A percentile compares a stretch with the other conserved stretches of the same genome.
phyloP scores from a whole-genome alignment of 2,113 vertebrate genomes.

The Oreocharis arfaki region DNA sequence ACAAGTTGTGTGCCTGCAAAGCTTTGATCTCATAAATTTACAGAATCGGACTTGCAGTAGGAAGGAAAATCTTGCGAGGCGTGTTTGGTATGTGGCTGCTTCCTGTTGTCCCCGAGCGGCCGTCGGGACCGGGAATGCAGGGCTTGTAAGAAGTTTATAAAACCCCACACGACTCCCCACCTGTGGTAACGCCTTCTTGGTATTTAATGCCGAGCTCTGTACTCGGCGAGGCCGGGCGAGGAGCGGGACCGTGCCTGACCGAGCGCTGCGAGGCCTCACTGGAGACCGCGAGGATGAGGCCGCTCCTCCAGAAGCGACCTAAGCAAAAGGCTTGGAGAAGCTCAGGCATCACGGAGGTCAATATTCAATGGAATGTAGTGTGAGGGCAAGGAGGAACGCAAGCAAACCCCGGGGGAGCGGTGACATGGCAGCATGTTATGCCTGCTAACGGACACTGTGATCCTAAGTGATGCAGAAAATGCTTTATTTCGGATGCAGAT shows the following conservation, averaged over 20 bases:
- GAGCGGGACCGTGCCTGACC: rapidly evolving
- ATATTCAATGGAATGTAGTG: rapidly evolving
- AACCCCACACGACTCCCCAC: rapidly evolving
- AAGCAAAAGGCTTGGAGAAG: rapidly evolving
- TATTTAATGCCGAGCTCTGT: rapidly evolving
- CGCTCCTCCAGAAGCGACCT: rapidly evolving
- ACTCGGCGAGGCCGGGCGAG: rapidly evolving
- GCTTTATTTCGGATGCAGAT: rapidly evolving
- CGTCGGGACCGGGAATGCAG: rapidly evolving
- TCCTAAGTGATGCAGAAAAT: rapidly evolving
- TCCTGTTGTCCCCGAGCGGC: neutral
- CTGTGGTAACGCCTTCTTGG: rapidly evolving
- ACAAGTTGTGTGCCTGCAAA: neutral
- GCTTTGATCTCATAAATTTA: neutral
- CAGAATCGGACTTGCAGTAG: neutral
- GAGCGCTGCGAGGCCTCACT: rapidly evolving
- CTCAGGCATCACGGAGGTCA: rapidly evolving
- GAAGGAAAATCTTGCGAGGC: neutral
- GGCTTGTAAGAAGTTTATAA: neutral
- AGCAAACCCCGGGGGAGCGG: neutral
- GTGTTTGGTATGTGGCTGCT: neutral
- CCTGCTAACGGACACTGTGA: neutral
- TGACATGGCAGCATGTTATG: neutral
- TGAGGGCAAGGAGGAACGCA: neutral
- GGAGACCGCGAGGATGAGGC: rapidly evolving